Evolutionary conservation across 2,888 invertebrate species (phyloP), one percentile per base, ranked within the genome.

Genomic region (Microctonus hyperodae): DNA sequence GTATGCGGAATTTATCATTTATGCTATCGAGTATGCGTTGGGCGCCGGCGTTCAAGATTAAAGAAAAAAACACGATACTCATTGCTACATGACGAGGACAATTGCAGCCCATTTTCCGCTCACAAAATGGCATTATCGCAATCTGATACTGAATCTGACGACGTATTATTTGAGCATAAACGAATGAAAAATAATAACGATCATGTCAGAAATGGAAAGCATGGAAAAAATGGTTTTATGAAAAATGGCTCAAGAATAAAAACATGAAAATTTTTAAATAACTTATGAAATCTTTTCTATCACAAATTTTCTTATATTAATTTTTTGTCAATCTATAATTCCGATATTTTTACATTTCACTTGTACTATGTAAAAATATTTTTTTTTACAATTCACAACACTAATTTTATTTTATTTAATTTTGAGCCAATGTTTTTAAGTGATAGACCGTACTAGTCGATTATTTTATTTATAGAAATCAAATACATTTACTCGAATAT

Each of bases 141-240:
- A 77, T 90, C 91, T 0, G 94, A 94, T 73, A 93, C 93, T 0
- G 94, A 95, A 75, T 94, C 94, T 0, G 83, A 83, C 44, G 94
- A 95, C 83, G 92, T 95, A 9, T 85, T 94, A 22, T 94, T 94
- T 81, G 94, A 94, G 81, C 89, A 91, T 10, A 88, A 90, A 65
- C 88, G 87, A 87, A 75, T 86, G 83, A 87, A 86, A 78, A 86
- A 87, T 67, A 90, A 89, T 77, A 57, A 62, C 40, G 37, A 58
- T 63, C 85, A 81, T 69, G 79, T 84, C 65, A 87, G 87, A 80
- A 81, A 85, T 33, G 81, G 78, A 64, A 82, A 83, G 74, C 74
- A 85, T 69, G 22, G 33, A 2, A 85, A 88, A 73, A 88, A 88
- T 72, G 88, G 88, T 35, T 87, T 86, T 70, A 71, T 82, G 5